Conservation (phyloP, 2,113 vertebrate genomes). For the Pterocles burchelli region DNA sequence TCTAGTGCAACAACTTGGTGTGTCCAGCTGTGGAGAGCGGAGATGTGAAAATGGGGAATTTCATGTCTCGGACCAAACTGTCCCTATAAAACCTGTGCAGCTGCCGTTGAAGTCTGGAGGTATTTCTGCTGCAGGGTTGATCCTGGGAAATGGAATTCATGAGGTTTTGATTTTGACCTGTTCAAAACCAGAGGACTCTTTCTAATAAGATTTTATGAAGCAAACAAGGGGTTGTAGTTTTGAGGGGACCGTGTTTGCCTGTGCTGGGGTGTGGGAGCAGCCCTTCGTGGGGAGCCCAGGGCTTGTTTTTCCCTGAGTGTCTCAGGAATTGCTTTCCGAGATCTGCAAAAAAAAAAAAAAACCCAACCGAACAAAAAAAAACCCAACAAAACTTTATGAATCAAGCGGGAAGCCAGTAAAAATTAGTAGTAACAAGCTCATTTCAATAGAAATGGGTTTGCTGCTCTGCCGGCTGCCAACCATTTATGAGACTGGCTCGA, state of each 20-base stretch:
- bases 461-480: slow-evolving; percentile 74
- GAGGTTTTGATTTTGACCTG: not conserved
- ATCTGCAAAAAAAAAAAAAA: not conserved
- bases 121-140: not conserved
- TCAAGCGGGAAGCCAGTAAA: slow-evolving; percentile 60
- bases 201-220: not conserved
- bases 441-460: slow-evolving; percentile 69
- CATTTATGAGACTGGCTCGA: slow-evolving; percentile 76
- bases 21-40: not conserved
- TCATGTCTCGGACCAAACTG: fast-evolving
- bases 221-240: fast-evolving
- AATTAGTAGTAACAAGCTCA: slow-evolving; percentile 70
- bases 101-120: not conserved
- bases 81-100: not conserved
- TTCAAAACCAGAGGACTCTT: not conserved
- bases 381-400: slow-evolving; percentile 54
- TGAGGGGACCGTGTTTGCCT: not conserved
- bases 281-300: not conserved
- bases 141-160: not conserved
- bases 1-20: not conserved
- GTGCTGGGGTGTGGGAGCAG: not conserved
- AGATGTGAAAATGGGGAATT: not conserved
- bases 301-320: not conserved
- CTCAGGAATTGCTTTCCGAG: slow-evolving; percentile 31
- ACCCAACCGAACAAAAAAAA: not conserved